Conservation (phyloP, 2,888 invertebrate species). For the Parthenolecanium corni region DNA sequence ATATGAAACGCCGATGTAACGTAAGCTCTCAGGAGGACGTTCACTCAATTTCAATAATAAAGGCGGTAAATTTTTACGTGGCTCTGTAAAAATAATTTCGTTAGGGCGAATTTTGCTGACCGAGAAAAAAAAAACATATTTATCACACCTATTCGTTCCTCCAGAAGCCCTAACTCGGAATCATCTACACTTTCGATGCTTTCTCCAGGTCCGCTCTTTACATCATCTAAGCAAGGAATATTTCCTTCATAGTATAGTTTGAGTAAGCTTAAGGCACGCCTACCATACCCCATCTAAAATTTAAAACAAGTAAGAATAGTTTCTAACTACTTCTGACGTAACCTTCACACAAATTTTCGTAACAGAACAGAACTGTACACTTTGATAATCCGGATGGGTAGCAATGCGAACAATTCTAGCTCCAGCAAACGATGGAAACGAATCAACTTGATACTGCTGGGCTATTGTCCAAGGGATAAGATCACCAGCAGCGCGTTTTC, state of each 20-base stretch:
- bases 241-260: slow-evolving; percentile 80
- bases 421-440: slow-evolving; percentile 82
- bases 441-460: slow-evolving; percentile 87
- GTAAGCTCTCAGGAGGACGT: slow-evolving; percentile 67
- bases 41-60: slow-evolving; percentile 75
- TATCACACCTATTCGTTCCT: slow-evolving; percentile 54
- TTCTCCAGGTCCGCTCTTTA: slow-evolving; percentile 33
- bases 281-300: slow-evolving; percentile 94
- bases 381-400: slow-evolving; percentile 93
- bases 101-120: too few species aligned
- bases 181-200: slow-evolving; percentile 46
- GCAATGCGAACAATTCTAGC: slow-evolving; percentile 91
- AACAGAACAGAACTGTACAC: slow-evolving; percentile 42
- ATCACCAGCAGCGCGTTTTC: slow-evolving; percentile 88
- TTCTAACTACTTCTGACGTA: too few species aligned
- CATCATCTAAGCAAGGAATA: slow-evolving; percentile 57
- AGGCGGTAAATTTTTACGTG: slow-evolving; percentile 74
- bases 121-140: slow-evolving; percentile 13
- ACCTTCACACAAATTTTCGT: not conserved
- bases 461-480: slow-evolving; percentile 97
- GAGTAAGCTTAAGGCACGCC: slow-evolving; percentile 68
- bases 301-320: too few species aligned
- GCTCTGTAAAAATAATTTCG: slow-evolving; percentile 39
- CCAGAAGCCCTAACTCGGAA: slow-evolving; percentile 50
- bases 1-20: slow-evolving; percentile 90